Evolutionary conservation across 2,113 vertebrate species (phyloP).

Genomic region (Probosciger aterrimus): DNA sequence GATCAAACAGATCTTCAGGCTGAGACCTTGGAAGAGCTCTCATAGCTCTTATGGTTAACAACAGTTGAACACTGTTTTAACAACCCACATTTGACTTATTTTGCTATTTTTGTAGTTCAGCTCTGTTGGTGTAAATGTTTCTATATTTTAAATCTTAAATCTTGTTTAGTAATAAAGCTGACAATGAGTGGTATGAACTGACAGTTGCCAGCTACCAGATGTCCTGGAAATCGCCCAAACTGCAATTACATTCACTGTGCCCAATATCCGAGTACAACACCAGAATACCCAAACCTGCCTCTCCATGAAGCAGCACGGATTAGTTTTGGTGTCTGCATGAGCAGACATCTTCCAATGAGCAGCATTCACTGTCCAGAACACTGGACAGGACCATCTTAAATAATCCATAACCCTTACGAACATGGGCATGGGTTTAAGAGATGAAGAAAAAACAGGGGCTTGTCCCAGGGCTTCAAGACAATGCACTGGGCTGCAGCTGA

Average conservation of each 20-base stretch:
- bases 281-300: neutral
- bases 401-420: neutral
- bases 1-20: neutral
- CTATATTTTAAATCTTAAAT: neutral
- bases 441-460: neutral
- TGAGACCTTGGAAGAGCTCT: neutral
- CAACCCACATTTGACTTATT: neutral
- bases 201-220: neutral
- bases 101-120: neutral
- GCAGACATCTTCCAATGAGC: neutral
- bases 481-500: neutral
- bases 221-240: neutral
- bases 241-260: neutral
- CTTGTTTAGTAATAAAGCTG: neutral
- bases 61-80: neutral
- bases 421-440: neutral
- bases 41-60: neutral
- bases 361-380: neutral
- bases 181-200: neutral
- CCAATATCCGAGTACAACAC: neutral
- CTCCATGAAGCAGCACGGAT: neutral
- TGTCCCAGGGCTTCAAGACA: neutral
- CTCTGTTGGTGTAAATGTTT: neutral
- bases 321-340: neutral
- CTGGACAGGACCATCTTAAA: neutral